phyloP scores from a whole-genome alignment of 2,797 vertebrate genomes.

The Botia kubotai region DNA sequence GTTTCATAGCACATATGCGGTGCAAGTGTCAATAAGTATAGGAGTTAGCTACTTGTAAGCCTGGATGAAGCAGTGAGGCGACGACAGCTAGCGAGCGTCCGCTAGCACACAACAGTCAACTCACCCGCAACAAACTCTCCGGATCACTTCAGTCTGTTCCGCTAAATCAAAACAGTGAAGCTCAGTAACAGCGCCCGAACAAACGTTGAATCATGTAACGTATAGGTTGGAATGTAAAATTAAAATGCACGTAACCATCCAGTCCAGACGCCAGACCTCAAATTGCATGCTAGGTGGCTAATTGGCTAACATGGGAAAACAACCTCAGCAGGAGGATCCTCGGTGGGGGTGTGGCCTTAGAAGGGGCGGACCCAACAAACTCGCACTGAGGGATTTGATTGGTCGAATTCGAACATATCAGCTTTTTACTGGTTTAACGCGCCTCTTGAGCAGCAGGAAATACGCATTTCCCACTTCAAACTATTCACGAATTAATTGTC shows the following conservation, averaged over 20 bases:
- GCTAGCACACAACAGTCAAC: conserved; percentile 64
- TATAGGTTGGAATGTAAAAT: conserved; percentile 10
- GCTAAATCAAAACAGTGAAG: conserved; percentile 4
- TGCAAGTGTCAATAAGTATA: conserved; percentile 39
- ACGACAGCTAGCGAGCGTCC: conserved; percentile 65
- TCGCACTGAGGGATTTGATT: conserved; percentile 23
- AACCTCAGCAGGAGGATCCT: conserved; percentile 58
- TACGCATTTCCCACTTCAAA: neutral
- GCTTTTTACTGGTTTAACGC: conserved; percentile 17
- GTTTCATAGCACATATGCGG: neutral
- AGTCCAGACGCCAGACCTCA: conserved; percentile 53
- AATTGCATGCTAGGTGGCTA: conserved; percentile 61
- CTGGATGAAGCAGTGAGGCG: conserved; percentile 38
- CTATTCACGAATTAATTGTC: neutral
- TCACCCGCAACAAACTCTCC: conserved; percentile 75
- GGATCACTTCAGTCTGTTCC: conserved; percentile 49
- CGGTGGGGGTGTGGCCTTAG: conserved; percentile 20
- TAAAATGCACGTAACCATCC: conserved; percentile 39
- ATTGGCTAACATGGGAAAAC: conserved; percentile 64
- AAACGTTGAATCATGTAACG: conserved; percentile 13
- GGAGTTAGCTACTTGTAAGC: conserved; percentile 66
- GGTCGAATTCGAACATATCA: conserved; percentile 24
- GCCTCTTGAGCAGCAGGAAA: neutral
- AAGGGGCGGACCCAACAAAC: neutral
- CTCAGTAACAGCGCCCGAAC: neutral